Percentiles rank a stretch among this genome's conserved stretches.
phyloP scores from a whole-genome alignment of 2,888 invertebrate species.

The Clepsis dumicolana region DNA sequence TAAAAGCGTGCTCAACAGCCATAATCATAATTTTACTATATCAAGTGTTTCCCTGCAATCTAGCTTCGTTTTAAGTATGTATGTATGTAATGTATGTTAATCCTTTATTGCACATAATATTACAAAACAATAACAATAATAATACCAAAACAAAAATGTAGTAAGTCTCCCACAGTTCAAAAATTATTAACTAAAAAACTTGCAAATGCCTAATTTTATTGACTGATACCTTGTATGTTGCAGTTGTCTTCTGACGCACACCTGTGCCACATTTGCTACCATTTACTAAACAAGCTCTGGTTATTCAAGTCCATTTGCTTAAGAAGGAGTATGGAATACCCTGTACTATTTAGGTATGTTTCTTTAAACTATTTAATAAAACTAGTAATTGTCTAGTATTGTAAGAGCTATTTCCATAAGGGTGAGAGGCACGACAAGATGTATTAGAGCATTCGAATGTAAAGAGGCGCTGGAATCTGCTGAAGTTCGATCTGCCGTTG shows the following conservation, averaged over 20 bases:
- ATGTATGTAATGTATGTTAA: too few species aligned
- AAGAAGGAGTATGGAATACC: conserved; percentile 73
- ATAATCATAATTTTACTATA: background rate
- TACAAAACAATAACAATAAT: too few species aligned
- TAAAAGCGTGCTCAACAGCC: background rate
- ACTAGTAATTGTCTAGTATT: too few species aligned
- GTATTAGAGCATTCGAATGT: too few species aligned
- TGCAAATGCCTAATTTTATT: background rate
- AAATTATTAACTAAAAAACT: background rate
- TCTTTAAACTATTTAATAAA: background rate
- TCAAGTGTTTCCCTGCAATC: background rate
- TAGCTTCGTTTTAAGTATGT: background rate
- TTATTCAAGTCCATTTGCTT: conserved; percentile 70
- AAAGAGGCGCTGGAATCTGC: too few species aligned
- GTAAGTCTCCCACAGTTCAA: too few species aligned
- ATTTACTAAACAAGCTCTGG: conserved; percentile 70
- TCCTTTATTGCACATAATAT: too few species aligned
- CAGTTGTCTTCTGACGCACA: conserved; percentile 74
- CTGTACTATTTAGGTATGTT: conserved; percentile 60
- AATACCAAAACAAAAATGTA: too few species aligned
- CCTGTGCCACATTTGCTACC: conserved; percentile 72
- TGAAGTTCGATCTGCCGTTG: too few species aligned
- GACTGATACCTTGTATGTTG: conserved; percentile 43
- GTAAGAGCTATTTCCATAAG: too few species aligned
- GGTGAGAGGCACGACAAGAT: too few species aligned